Evolutionary conservation across 2,113 vertebrate genomes (phyloP).

Genomic region (Phodopus roborovskii): DNA sequence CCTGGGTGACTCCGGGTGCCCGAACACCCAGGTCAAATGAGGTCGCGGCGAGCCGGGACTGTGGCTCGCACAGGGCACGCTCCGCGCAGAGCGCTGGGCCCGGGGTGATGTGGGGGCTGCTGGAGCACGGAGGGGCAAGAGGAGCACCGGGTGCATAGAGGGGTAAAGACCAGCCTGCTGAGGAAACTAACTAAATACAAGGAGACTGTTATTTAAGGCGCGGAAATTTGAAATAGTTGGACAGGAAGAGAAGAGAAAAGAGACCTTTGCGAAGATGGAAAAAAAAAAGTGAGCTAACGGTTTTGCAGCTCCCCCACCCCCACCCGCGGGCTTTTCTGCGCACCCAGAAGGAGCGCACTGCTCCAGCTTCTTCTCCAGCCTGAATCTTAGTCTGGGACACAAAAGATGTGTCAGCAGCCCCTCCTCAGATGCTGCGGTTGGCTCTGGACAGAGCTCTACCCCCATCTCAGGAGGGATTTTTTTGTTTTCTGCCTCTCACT

Average conservation of each 20-base stretch:
- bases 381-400: not conserved
- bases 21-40: conserved; percentile 66
- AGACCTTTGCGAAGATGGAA: conserved; percentile 76
- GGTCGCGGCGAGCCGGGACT: conserved; percentile 57
- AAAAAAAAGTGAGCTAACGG: conserved; percentile 82
- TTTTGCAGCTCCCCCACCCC: conserved; percentile 81
- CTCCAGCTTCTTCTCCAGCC: not conserved
- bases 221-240: conserved; percentile 90
- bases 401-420: conserved; percentile 38
- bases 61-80: not conserved
- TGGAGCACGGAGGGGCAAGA: not conserved
- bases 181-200: conserved; percentile 82
- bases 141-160: conserved; percentile 22
- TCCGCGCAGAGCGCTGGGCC: not conserved
- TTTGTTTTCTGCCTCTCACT: conserved; percentile 47
- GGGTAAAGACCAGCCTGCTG: conserved; percentile 71
- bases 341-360: conserved; percentile 54
- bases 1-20: conserved; percentile 49
- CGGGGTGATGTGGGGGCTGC: not conserved
- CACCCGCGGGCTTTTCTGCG: conserved; percentile 65
- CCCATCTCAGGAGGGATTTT: not conserved
- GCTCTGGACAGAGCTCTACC: not conserved
- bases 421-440: not conserved
- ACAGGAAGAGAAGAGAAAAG: conserved; percentile 89
- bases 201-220: conserved; percentile 88